phyloP scores from a whole-genome alignment of 1,140 invertebrate genomes.

The Charaxes varanes region DNA sequence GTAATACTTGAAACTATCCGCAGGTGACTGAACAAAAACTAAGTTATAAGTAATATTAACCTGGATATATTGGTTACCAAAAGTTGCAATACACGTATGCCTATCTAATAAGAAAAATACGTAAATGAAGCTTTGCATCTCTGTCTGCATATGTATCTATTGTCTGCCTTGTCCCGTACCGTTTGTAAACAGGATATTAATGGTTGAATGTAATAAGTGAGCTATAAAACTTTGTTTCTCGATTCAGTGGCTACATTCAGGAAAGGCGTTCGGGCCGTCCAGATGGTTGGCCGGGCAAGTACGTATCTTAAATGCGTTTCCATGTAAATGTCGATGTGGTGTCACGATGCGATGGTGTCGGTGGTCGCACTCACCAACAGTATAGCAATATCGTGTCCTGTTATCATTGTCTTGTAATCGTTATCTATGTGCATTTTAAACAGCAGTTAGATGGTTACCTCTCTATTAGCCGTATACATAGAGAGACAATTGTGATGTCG shows the following conservation, averaged over 20 bases:
- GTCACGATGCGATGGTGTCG: slow-evolving; percentile 43
- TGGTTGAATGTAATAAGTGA: slow-evolving; percentile 25
- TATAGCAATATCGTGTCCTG: slow-evolving; percentile 62
- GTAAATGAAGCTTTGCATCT: slow-evolving; percentile 51
- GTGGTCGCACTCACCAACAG: slow-evolving; percentile 29
- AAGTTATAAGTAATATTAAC: too few relatives aligned
- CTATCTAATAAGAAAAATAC: slow-evolving; percentile 15
- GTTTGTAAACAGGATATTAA: slow-evolving; percentile 18
- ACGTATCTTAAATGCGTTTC: slow-evolving; percentile 80
- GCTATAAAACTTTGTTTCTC: slow-evolving; percentile 66
- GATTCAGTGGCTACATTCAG: slow-evolving; percentile 98
- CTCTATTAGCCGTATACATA: slow-evolving; percentile 62
- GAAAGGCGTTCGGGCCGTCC: slow-evolving; percentile 99
- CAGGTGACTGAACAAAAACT: too few relatives aligned
- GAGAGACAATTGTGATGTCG: slow-evolving; percentile 60
- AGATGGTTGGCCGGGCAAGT: slow-evolving; percentile 98
- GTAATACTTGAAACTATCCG: too few relatives aligned
- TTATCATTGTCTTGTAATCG: slow-evolving; percentile 67
- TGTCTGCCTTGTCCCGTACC: slow-evolving; percentile 36
- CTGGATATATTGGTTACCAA: slow-evolving; percentile 23
- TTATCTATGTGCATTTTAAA: slow-evolving; percentile 67
- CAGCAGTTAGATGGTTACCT: slow-evolving; percentile 67
- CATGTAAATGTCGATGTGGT: slow-evolving; percentile 66
- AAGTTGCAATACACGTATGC: slow-evolving; percentile 7
- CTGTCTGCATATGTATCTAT: slow-evolving; percentile 46